Conservation (phyloP, 2,888 invertebrate species). For the Cheilosia vulpina region DNA sequence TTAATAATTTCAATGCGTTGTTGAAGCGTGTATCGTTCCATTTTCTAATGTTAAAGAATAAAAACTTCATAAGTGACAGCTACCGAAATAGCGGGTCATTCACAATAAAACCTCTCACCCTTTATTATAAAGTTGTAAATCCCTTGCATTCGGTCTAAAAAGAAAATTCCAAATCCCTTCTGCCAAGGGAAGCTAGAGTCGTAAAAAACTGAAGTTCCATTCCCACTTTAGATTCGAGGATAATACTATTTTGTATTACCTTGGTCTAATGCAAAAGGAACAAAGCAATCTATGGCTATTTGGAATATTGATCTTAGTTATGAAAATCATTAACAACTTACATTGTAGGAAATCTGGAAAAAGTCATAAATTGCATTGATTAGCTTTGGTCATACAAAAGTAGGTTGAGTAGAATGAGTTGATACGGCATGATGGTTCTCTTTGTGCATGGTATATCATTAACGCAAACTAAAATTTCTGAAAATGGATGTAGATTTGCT, state of each 20-base stretch:
- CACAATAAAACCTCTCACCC: too few species aligned
- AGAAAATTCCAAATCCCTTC: too few species aligned
- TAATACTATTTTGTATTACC: neutral
- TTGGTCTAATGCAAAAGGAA: neutral
- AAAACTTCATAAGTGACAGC: too few species aligned
- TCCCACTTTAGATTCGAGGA: neutral
- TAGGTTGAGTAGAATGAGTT: neutral
- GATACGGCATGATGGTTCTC: neutral
- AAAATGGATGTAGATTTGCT: neutral
- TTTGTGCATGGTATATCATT: neutral
- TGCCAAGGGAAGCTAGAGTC: too few species aligned
- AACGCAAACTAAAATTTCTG: neutral
- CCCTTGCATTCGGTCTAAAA: too few species aligned
- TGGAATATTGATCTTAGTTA: constrained; percentile 6
- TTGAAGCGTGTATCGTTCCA: too few species aligned
- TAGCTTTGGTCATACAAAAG: constrained; percentile 29
- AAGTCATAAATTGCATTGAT: constrained; percentile 52
- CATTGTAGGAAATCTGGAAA: constrained; percentile 73
- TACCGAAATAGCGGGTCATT: too few species aligned
- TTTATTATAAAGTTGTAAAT: too few species aligned
- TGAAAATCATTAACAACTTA: constrained; percentile 47
- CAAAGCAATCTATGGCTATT: neutral
- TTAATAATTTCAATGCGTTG: too few species aligned
- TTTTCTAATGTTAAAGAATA: too few species aligned
- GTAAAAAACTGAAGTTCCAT: too few species aligned